These are phyloP conservation scores for Micronycteris hirsuta DNA, from an alignment of 2,113 vertebrate genomes.

Conservation along the genomic window DNA sequence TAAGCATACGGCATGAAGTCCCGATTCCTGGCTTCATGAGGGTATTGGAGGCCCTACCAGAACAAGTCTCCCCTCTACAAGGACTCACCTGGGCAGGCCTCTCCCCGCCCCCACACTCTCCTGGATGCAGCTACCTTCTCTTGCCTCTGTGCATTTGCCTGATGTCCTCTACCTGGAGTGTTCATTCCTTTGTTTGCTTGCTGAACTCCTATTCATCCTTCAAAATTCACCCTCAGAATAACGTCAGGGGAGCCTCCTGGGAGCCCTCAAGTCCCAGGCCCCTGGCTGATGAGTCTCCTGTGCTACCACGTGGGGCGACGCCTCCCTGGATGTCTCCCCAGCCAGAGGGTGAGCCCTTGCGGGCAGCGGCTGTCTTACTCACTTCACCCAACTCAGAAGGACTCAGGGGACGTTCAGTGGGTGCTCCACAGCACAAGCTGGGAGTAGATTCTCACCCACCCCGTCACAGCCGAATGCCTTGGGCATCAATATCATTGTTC, in stretches of 20 bases:
- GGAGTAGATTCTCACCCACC: too few species aligned
- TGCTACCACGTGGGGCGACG: fast-evolving
- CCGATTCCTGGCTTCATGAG: background rate
- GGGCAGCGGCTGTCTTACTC: background rate
- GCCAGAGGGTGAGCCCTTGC: background rate
- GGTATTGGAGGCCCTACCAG: background rate
- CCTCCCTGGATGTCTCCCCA: background rate
- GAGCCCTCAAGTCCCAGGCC: too few species aligned
- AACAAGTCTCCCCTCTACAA: background rate
- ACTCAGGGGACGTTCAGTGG: background rate
- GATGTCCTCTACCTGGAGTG: background rate
- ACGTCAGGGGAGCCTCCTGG: background rate
- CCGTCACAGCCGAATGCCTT: background rate
- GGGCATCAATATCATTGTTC: background rate
- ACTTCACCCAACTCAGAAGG: background rate
- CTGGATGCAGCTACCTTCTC: background rate
- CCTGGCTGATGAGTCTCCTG: background rate
- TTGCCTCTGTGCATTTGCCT: background rate
- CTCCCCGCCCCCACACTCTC: background rate
- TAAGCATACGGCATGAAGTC: background rate
- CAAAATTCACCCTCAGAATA: background rate
- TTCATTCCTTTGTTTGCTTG: background rate
- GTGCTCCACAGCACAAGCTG: background rate
- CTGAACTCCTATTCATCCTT: background rate
- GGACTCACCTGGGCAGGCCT: background rate